phyloP scores from a whole-genome alignment of 2,113 vertebrate species.

The Ondatra zibethicus region DNA sequence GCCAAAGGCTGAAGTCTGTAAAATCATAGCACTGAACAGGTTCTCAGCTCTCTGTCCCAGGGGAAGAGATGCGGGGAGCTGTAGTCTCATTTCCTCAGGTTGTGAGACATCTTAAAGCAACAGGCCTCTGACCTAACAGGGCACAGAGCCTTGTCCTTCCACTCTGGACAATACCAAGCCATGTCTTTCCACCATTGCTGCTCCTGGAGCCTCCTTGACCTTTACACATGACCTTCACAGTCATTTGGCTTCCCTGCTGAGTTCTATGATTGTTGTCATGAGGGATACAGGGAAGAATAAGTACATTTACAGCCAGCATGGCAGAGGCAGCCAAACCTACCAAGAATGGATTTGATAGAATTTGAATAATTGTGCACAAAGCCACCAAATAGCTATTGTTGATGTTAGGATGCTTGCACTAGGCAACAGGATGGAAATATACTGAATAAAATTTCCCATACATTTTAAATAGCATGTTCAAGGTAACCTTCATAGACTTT shows the following conservation, averaged over 20 bases:
- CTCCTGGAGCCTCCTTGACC: too few species aligned
- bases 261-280: neutral
- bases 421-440: neutral
- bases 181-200: too few species aligned
- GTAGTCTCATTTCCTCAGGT: neutral
- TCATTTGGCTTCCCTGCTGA: neutral
- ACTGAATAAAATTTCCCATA: neutral
- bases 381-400: neutral
- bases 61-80: too few species aligned
- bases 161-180: neutral
- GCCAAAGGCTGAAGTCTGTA: neutral
- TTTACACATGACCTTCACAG: neutral
- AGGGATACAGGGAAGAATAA: neutral
- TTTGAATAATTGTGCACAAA: neutral
- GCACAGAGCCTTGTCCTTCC: neutral
- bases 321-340: neutral
- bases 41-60: neutral
- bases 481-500: neutral
- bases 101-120: neutral
- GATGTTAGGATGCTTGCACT: neutral
- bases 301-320: neutral
- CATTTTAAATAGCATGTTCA: neutral
- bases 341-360: neutral
- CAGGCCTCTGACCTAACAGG: neutral
- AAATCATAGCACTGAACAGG: neutral